These are phyloP conservation scores for Poeciliopsis occidentalis DNA, from an alignment of 2,113 vertebrate species.

Conservation along the genomic window DNA sequence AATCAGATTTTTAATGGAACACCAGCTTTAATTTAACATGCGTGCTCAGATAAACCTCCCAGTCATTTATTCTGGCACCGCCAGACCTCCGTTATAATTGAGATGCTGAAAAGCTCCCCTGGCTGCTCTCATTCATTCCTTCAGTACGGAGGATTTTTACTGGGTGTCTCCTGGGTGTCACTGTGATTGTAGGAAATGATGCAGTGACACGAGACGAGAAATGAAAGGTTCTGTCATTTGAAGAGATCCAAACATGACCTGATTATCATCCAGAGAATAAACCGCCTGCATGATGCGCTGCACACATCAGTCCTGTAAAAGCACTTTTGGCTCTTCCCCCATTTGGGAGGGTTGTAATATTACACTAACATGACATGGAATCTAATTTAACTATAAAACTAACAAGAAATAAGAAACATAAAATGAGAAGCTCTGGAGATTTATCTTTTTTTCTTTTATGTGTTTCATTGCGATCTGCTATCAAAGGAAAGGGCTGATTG, in stretches of 20 bases:
- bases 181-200: neutral
- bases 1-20: conserved; percentile 56
- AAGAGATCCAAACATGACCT: neutral
- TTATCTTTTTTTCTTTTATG: neutral
- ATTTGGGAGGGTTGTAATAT: neutral
- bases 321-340: neutral
- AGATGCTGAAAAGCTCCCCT: conserved; percentile 27
- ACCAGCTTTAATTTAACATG: conserved; percentile 44
- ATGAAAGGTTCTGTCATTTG: neutral
- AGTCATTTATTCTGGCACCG: conserved; percentile 32
- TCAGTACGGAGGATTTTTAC: conserved; percentile 14
- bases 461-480: neutral
- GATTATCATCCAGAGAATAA: neutral
- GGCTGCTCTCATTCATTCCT: conserved; percentile 13
- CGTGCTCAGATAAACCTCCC: conserved; percentile 33
- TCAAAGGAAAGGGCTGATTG: neutral
- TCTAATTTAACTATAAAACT: neutral
- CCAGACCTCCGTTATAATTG: conserved; percentile 36
- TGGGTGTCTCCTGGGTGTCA: conserved; percentile 5
- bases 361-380: neutral
- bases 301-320: neutral
- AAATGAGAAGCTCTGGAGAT: neutral
- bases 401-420: neutral
- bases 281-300: neutral
- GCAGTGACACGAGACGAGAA: neutral